Evolutionary conservation across 1,140 invertebrate species (phyloP).

Genomic region (Cydia splendana): DNA sequence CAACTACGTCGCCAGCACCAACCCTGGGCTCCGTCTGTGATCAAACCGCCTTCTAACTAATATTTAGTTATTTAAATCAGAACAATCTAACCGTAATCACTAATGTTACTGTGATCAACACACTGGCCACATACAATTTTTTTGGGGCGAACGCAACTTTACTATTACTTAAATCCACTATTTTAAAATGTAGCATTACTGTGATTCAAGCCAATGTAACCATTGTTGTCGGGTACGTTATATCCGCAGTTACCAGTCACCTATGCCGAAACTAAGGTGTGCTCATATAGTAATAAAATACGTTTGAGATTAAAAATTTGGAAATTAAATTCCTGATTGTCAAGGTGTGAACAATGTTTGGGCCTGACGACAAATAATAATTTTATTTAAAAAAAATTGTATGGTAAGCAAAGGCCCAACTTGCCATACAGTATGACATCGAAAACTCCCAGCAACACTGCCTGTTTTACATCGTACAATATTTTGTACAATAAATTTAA

Average conservation of each 20-base stretch:
- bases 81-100: slow-evolving; percentile 2
- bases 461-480: slow-evolving; percentile 61
- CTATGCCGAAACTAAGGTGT: background rate
- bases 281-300: background rate
- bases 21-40: slow-evolving; percentile 88
- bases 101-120: slow-evolving; percentile 15
- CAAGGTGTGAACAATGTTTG: too few relatives aligned
- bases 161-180: background rate
- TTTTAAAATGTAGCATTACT: background rate
- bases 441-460: slow-evolving; percentile 56
- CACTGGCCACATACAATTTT: slow-evolving; percentile 8
- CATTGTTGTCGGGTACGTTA: too few relatives aligned
- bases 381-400: too few relatives aligned
- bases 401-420: background rate
- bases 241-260: too few relatives aligned
- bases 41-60: slow-evolving; percentile 34
- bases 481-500: slow-evolving; percentile 67
- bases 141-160: background rate
- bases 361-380: too few relatives aligned
- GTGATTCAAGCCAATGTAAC: background rate
- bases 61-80: slow-evolving; percentile 18
- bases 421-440: slow-evolving; percentile 38
- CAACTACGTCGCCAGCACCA: slow-evolving; percentile 90
- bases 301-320: background rate
- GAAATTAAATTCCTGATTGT: too few relatives aligned